Evolutionary conservation across 2,113 vertebrate genomes (phyloP), one percentile per base, ranked within the genome.

Genomic region (Sebastes fasciatus): DNA sequence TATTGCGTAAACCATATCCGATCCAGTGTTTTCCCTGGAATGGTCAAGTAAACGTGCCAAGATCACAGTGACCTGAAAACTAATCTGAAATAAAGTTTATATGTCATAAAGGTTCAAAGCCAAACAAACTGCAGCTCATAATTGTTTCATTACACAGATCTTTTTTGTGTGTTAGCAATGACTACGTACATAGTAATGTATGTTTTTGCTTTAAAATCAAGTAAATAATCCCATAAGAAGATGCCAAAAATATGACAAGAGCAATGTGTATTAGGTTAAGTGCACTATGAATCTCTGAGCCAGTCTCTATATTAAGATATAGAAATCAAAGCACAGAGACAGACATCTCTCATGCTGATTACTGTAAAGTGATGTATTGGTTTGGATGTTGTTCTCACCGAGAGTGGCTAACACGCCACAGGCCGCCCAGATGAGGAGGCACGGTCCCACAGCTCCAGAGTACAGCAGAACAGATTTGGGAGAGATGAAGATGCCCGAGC

Each of bases 401-500:
- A 99, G 58, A 0, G 96, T 99, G 42, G 97, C 88, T 43, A 99
- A 89, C 21, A 99, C 14, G 26, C 98, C 98, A 26, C 97, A 99
- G 21, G 95, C 95, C 2, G 97, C 79, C 98, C 98, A 99, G 67
- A 98, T 74, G 84, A 91, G 88, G 82, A 99, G 95, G 82, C 96
- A 98, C 8, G 98, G 97, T 48, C 98, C 98, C 72, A 98, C 96
- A 0, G 96, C 96, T 79, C 95, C 96, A 2, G 96, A 95, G 66
- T 96, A 96, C 63, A 90, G 90, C 82, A 99, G 96, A 26, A 99
- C 98, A 2, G 97, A 90, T 87, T 98, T 98, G 3, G 98, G 98
- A 67, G 98, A 98, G 75, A 99, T 95, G 93, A 99, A 99, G 94
- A 99, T 99, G 0, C 98, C 98, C 0, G 98, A 99, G 75, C 98